phyloP scores from a whole-genome alignment of 1,140 invertebrate genomes.

The Frieseomelitta varia region DNA sequence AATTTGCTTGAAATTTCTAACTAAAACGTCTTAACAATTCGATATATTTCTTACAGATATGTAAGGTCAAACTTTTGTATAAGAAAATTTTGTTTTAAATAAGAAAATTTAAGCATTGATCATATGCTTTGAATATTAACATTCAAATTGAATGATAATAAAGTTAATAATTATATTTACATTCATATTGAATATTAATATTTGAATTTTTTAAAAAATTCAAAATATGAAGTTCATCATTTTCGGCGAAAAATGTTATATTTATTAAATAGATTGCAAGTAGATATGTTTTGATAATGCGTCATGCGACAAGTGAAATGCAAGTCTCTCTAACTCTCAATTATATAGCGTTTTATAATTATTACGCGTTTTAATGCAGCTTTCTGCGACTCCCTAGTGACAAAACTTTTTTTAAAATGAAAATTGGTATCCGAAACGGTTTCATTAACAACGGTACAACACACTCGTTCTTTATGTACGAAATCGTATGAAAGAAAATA shows the following conservation, averaged over 20 bases:
- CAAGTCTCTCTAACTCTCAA: neutral
- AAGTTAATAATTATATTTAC: too few relatives aligned
- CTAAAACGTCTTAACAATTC: too few relatives aligned
- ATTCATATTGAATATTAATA: too few relatives aligned
- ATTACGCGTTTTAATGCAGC: neutral
- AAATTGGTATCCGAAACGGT: constrained; percentile 78
- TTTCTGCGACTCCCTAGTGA: neutral
- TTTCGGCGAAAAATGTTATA: too few relatives aligned
- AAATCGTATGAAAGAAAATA: constrained; percentile 74
- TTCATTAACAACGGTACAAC: constrained; percentile 76
- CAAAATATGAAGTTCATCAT: too few relatives aligned
- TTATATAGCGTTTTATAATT: neutral
- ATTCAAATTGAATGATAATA: too few relatives aligned
- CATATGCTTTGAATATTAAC: too few relatives aligned
- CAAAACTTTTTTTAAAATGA: constrained; percentile 73
- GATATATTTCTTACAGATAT: too few relatives aligned
- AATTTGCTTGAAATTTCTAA: neutral
- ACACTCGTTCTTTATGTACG: constrained; percentile 77
- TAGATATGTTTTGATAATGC: neutral
- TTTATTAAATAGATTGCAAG: neutral
- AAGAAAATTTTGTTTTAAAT: too few relatives aligned
- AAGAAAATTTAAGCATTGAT: too few relatives aligned
- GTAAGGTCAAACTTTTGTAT: too few relatives aligned
- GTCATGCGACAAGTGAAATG: neutral
- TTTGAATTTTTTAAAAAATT: too few relatives aligned